phyloP scores from a whole-genome alignment of 2,113 vertebrate genomes.

The Vombatus ursinus region DNA sequence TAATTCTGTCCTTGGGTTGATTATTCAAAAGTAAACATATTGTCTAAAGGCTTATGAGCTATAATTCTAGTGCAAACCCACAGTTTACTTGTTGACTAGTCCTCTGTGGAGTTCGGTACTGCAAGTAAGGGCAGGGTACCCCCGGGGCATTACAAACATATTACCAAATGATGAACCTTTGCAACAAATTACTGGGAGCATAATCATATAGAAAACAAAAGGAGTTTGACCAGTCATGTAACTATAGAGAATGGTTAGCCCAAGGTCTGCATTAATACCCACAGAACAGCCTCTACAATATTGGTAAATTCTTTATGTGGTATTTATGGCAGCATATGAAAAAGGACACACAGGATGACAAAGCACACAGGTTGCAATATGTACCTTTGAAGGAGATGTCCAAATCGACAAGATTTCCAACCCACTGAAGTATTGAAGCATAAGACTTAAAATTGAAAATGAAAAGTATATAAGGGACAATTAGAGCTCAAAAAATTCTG shows the following conservation, averaged over 20 bases:
- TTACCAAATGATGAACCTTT: neutral
- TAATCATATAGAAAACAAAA: neutral
- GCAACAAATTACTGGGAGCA: neutral
- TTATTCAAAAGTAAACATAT: neutral
- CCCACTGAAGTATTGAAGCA: neutral
- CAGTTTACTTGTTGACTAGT: neutral
- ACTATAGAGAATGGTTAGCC: neutral
- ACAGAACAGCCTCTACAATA: neutral
- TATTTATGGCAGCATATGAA: neutral
- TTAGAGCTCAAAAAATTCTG: neutral
- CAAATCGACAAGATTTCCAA: neutral
- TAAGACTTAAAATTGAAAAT: neutral
- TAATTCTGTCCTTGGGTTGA: neutral
- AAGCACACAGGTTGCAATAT: neutral
- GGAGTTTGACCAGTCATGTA: neutral
- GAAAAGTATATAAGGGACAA: neutral
- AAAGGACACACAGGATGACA: neutral
- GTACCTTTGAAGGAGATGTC: neutral
- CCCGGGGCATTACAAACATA: neutral
- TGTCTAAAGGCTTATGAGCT: neutral
- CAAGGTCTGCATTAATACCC: neutral
- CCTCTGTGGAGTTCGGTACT: neutral
- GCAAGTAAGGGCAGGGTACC: neutral
- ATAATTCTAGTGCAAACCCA: neutral
- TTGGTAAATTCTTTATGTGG: neutral